Evolutionary conservation across 2,888 invertebrate genomes (phyloP).

Genomic region (Hofmannophila pseudospretella): DNA sequence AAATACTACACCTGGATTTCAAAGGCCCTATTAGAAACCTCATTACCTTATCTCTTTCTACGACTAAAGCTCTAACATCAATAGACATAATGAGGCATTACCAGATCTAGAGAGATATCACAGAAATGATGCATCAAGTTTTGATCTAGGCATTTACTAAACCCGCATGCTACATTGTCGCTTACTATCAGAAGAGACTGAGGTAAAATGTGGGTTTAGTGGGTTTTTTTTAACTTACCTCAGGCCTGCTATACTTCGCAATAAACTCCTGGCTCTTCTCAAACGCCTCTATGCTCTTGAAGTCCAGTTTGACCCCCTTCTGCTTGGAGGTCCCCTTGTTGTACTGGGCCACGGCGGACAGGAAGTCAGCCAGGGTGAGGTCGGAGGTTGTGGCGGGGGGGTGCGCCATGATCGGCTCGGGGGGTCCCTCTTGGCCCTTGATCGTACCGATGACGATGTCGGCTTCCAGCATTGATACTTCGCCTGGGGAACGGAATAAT

Average conservation of each 20-base stretch:
- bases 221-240: conserved; percentile 45
- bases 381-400: conserved; percentile 86
- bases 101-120: too few species aligned
- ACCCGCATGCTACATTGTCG: too few species aligned
- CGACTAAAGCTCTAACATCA: too few species aligned
- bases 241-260: conserved; percentile 50
- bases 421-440: conserved; percentile 62
- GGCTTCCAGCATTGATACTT: conserved; percentile 89
- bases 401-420: conserved; percentile 91
- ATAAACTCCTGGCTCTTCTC: conserved; percentile 73
- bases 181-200: too few species aligned
- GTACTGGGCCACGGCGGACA: conserved; percentile 75
- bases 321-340: conserved; percentile 60
- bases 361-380: conserved; percentile 84
- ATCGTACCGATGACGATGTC: conserved; percentile 86
- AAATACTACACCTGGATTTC: too few species aligned
- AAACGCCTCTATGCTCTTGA: conserved; percentile 88
- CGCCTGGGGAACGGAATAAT: conserved; percentile 51
- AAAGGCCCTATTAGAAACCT: too few species aligned
- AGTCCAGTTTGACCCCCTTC: conserved; percentile 93
- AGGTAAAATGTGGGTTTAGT: too few species aligned
- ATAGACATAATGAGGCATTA: too few species aligned
- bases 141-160: too few species aligned
- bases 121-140: too few species aligned
- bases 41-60: too few species aligned